A percentile compares a stretch with the other conserved stretches of the same genome.
Evolutionary conservation across 2,113 vertebrate species (phyloP).

Genomic region (Gambusia holbrooki): DNA sequence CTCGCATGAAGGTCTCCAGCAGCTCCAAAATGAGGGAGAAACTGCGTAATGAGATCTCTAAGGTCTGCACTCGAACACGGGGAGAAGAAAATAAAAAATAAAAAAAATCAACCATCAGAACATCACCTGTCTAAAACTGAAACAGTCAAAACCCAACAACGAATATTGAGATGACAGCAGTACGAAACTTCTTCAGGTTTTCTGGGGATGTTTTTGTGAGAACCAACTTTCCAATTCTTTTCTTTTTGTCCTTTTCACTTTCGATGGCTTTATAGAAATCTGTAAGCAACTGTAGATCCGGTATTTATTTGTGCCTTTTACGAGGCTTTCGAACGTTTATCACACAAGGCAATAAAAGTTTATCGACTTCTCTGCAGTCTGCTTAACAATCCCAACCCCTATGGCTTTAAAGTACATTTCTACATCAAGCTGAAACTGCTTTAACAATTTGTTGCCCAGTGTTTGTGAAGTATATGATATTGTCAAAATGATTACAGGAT

Average conservation of each 20-base stretch:
- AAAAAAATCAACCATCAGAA: not conserved
- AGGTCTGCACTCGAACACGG: slow-evolving; percentile 36
- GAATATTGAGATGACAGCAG: not conserved
- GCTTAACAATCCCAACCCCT: not conserved
- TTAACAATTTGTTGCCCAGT: not conserved
- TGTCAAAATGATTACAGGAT: not conserved
- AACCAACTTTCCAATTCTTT: not conserved
- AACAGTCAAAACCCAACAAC: not conserved
- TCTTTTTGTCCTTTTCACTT: slow-evolving; percentile 5
- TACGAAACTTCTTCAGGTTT: not conserved
- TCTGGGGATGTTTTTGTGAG: not conserved
- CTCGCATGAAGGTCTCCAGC: slow-evolving; percentile 80
- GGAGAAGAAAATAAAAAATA: no score
- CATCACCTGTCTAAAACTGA: not conserved
- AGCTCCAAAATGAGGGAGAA: slow-evolving; percentile 78
- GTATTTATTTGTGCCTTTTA: slow-evolving; percentile 11
- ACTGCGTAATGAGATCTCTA: slow-evolving; percentile 79
- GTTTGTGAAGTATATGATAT: not conserved
- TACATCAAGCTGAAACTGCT: slow-evolving; percentile 4
- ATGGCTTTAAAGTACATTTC: not conserved
- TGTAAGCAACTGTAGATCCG: not conserved
- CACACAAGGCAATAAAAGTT: slow-evolving; percentile 2
- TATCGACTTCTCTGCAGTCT: not conserved
- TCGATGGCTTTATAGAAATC: not conserved
- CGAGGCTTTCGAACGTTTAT: not conserved